Evolutionary conservation across 2,888 invertebrate species (phyloP).

Genomic region (Oxystoma pomonae): DNA sequence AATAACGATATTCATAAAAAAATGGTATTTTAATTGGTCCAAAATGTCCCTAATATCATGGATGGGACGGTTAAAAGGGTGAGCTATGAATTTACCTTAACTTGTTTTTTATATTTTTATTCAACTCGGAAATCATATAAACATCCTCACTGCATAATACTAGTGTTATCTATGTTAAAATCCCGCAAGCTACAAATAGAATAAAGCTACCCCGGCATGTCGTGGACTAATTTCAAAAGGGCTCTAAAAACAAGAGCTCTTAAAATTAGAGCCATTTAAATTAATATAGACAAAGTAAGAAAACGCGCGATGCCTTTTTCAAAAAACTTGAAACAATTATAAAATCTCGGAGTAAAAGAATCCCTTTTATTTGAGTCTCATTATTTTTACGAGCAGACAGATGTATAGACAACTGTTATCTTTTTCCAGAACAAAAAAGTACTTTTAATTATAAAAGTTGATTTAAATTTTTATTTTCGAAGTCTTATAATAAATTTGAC

Average conservation of each 20-base stretch:
- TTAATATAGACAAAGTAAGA: background rate
- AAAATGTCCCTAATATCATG: too few species aligned
- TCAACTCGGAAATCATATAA: background rate
- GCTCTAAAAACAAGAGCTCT: background rate
- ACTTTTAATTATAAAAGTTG: background rate
- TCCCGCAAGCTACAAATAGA: background rate
- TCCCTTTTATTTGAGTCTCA: background rate
- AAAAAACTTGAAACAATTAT: background rate
- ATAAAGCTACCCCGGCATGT: background rate
- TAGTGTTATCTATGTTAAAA: background rate
- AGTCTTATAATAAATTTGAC: background rate
- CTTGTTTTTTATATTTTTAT: background rate
- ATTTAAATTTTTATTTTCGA: background rate
- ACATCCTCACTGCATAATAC: background rate
- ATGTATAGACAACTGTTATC: background rate
- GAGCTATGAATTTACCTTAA: too few species aligned
- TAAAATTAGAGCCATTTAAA: background rate
- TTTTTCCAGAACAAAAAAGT: background rate
- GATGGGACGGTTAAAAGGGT: too few species aligned
- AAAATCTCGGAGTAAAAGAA: background rate
- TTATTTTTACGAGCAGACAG: background rate
- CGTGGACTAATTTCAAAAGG: background rate
- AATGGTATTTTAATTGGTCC: too few species aligned
- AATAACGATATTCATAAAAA: too few species aligned
- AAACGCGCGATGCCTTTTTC: background rate